Evolutionary conservation across 2,113 vertebrate genomes (phyloP).

Genomic region (Polypterus bichir): DNA sequence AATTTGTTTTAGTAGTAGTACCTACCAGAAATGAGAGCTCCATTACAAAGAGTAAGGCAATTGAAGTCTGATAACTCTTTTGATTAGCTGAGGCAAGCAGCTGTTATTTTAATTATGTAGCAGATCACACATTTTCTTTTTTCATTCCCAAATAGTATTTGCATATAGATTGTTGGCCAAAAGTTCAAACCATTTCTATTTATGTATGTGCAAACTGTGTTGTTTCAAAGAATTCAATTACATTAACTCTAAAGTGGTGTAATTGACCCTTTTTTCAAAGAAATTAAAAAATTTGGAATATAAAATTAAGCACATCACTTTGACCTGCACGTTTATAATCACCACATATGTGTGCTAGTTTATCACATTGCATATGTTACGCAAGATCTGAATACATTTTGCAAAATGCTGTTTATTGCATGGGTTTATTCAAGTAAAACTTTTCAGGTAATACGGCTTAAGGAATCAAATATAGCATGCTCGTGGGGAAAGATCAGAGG

Average conservation of each 20-base stretch:
- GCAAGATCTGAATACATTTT: no score
- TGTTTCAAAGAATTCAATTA: neutral
- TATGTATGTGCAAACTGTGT: neutral
- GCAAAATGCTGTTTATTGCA: no score
- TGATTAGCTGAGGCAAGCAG: neutral
- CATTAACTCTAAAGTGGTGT: neutral
- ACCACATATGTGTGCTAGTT: no score
- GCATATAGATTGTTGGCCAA: constrained; percentile 10
- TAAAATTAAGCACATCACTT: no score
- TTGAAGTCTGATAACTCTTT: neutral
- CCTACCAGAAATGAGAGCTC: neutral
- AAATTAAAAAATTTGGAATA: no score
- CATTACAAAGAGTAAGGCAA: constrained; percentile 1
- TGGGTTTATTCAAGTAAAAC: no score
- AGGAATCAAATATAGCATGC: no score
- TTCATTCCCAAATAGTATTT: constrained; percentile 7
- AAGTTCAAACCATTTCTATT: constrained; percentile 1
- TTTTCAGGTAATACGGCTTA: no score
- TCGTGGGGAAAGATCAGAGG: no score
- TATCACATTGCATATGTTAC: no score
- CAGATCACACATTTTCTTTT: constrained; percentile 2
- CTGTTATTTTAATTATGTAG: constrained; percentile 6
- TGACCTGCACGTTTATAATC: no score
- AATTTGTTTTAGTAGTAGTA: neutral
- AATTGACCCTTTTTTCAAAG: neutral